Evolutionary conservation across 2,888 invertebrate species (phyloP), one percentile per base, ranked within the genome.

Genomic region (Agapetus fuscipes): DNA sequence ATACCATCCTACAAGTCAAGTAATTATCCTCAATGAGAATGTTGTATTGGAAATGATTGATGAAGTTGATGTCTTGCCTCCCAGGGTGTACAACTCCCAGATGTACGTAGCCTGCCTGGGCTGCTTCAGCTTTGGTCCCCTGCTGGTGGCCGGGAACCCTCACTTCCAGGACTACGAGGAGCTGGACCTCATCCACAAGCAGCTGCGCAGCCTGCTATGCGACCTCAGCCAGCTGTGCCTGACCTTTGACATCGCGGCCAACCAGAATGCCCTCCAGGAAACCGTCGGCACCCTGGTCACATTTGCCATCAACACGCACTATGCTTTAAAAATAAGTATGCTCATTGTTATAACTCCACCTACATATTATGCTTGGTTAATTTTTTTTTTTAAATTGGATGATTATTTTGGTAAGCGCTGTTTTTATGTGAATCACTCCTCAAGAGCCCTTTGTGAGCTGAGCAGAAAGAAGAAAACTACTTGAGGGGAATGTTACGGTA

Each of bases 41-140:
- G n/a, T n/a, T n/a, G n/a, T n/a, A n/a, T n/a, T n/a, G n/a, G n/a
- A n/a, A n/a, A n/a, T n/a, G n/a, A n/a, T n/a, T n/a, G n/a, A n/a
- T n/a, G n/a, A n/a, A n/a, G n/a, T n/a, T n/a, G n/a, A n/a, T n/a
- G n/a, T n/a, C n/a, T n/a, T n/a, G n/a, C n/a, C n/a, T 20, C 9
- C 9, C 20, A 33, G 36, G 10, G 67, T 83, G 3, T 83, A 79
- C 55, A 78, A 82, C 52, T 74, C 78, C 2, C 74, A 76, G 51
- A 56, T 83, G n/a, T 81, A 68, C 53, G 59, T 61, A 3, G 56
- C 62, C 29, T 61, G 67, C 42, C 56, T 67, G 48, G 49, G 62
- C 53, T 63, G 71, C 57, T 50, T 64, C 50, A 51, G 59, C 12
- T 67, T 59, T 48, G 64, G 65, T 3, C 62, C 61, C 49, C 48